phyloP scores from a whole-genome alignment of 2,797 vertebrate genomes.

The Babyrousa celebensis region DNA sequence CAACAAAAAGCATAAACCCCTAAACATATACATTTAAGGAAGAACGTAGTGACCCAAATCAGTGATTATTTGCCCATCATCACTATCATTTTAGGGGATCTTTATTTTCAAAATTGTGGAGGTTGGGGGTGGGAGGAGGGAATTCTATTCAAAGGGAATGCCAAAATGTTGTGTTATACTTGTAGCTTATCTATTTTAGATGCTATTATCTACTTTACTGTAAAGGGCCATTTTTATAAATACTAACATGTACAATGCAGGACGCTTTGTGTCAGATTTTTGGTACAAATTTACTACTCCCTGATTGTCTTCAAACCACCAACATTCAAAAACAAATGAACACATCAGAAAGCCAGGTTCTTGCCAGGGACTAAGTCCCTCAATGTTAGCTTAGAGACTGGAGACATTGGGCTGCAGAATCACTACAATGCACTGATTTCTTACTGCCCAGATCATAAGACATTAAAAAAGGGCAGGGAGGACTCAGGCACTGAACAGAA shows the following conservation, averaged over 20 bases:
- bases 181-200: not conserved
- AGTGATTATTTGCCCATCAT: not conserved
- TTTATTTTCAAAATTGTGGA: constrained; percentile 36
- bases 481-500: constrained; percentile 11
- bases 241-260: not conserved
- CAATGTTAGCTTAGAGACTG: not conserved
- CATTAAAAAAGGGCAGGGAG: not conserved
- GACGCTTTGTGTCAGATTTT: constrained; percentile 33
- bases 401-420: not conserved
- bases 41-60: not conserved
- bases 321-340: constrained; percentile 47
- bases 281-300: constrained; percentile 58
- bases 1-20: constrained; percentile 46
- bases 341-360: constrained; percentile 53
- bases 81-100: not conserved
- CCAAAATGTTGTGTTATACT: not conserved
- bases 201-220: not conserved
- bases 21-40: constrained; percentile 56
- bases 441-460: constrained; percentile 31
- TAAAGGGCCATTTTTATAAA: not conserved
- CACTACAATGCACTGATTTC: not conserved
- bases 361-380: constrained; percentile 2
- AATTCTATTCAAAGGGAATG: constrained; percentile 31
- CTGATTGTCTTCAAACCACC: constrained; percentile 71
- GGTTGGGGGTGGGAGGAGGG: not conserved